Evolutionary conservation across 2,888 invertebrate species (phyloP).

Genomic region (Tenthredo notha): DNA sequence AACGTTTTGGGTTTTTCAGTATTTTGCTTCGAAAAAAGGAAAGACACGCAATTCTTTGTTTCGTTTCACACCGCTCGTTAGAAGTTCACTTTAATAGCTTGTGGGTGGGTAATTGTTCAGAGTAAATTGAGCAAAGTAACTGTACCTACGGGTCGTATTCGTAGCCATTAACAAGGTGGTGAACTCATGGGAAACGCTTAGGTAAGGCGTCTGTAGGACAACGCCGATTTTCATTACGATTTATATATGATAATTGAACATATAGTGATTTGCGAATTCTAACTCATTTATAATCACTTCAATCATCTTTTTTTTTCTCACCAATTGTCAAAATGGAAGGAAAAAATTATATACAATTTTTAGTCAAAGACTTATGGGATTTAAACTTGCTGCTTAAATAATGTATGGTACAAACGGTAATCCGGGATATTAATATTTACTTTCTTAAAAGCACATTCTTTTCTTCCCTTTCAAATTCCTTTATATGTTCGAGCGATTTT

Average conservation of each 20-base stretch:
- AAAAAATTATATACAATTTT: no score
- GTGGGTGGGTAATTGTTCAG: slow-evolving; percentile 31
- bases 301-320: no score
- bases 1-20: not conserved
- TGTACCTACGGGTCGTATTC: slow-evolving; percentile 21
- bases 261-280: no score
- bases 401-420: not conserved
- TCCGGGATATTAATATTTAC: not conserved
- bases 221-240: not conserved
- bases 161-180: slow-evolving; percentile 16
- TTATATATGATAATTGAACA: not conserved
- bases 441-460: not conserved
- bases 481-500: not conserved
- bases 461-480: not conserved
- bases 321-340: no score
- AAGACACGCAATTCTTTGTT: slow-evolving; percentile 3
- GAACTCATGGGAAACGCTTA: slow-evolving; percentile 5
- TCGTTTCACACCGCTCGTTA: slow-evolving; percentile 27
- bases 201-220: not conserved
- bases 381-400: not conserved
- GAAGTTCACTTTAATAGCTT: not conserved
- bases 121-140: slow-evolving; percentile 42
- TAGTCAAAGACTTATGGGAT: no score
- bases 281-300: no score
- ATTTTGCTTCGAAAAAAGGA: not conserved